phyloP scores from a whole-genome alignment of 2,797 vertebrate genomes.

The Schizopygopsis malacanthus region DNA sequence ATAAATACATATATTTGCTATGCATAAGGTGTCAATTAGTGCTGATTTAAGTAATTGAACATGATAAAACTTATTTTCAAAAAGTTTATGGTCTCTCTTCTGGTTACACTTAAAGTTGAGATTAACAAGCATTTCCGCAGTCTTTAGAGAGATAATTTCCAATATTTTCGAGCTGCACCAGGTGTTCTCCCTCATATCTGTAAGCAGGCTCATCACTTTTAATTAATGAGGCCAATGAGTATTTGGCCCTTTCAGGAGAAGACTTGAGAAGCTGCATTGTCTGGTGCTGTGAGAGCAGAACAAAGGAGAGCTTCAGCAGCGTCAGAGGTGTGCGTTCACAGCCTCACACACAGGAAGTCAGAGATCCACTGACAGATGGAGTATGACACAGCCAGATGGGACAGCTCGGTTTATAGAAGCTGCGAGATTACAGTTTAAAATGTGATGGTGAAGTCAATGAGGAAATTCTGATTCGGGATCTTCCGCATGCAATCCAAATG shows the following conservation, averaged over 20 bases:
- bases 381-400: conserved; percentile 2
- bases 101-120: neutral
- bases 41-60: neutral
- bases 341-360: neutral
- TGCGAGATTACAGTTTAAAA: conserved; percentile 22
- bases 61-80: neutral
- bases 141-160: neutral
- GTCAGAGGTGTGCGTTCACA: conserved; percentile 16
- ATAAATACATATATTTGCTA: neutral
- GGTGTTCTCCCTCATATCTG: neutral
- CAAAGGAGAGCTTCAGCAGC: neutral
- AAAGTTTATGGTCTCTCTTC: neutral
- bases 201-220: conserved; percentile 6
- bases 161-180: conserved; percentile 1
- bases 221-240: neutral
- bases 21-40: neutral
- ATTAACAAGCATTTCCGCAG: neutral
- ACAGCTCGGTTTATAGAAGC: neutral
- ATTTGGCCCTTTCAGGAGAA: conserved; percentile 7
- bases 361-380: conserved; percentile 31
- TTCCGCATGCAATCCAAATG: neutral
- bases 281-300: neutral
- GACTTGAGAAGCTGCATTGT: neutral
- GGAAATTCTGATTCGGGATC: conserved; percentile 4
- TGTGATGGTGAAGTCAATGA: neutral